These are phyloP conservation scores for Drosophila infuscata DNA, from an alignment of 2,888 invertebrate genomes.

Conservation along the genomic window DNA sequence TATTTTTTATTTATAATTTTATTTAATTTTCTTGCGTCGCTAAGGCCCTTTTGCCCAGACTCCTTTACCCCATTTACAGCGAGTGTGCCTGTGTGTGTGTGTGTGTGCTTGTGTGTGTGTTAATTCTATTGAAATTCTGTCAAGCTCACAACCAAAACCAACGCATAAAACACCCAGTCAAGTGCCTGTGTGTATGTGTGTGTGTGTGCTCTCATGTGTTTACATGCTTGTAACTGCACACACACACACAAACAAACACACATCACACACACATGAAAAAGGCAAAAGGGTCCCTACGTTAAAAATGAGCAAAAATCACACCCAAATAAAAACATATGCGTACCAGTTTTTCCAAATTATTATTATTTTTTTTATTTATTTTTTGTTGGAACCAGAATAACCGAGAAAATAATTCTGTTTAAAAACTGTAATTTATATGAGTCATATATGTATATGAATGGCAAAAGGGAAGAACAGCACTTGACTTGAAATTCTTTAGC, in stretches of 20 bases:
- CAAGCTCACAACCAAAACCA: slow-evolving; percentile 78
- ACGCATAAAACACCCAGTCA: slow-evolving; percentile 74
- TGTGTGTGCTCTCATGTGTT: slow-evolving; percentile 52
- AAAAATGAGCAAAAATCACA: slow-evolving; percentile 63
- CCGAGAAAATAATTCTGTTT: slow-evolving; percentile 13
- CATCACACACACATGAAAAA: slow-evolving; percentile 25
- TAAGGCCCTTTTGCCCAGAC: slow-evolving; percentile 32
- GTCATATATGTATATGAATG: slow-evolving; percentile 49
- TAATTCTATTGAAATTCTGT: slow-evolving; percentile 82
- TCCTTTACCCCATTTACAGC: slow-evolving; percentile 20
- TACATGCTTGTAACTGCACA: slow-evolving; percentile 61
- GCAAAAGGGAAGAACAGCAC: slow-evolving; percentile 37
- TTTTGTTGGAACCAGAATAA: slow-evolving; percentile 41
- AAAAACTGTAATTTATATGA: slow-evolving; percentile 42
- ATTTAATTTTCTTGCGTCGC: slow-evolving; percentile 71
- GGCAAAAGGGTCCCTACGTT: slow-evolving; percentile 36
- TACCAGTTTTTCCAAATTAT: slow-evolving; percentile 76
- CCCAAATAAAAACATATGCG: slow-evolving; percentile 55
- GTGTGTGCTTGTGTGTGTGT: slow-evolving; percentile 56
- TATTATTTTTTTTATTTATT: slow-evolving; percentile 70
- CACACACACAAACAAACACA: slow-evolving; percentile 16
- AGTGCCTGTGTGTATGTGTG: slow-evolving; percentile 33
- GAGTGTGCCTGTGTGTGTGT: slow-evolving; percentile 37
- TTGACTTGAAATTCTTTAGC: slow-evolving; percentile 70
- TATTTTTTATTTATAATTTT: slow-evolving; percentile 71